Base-by-base conservation (phyloP, 2,797 vertebrate genomes). In the Tapirus indicus region DNA sequence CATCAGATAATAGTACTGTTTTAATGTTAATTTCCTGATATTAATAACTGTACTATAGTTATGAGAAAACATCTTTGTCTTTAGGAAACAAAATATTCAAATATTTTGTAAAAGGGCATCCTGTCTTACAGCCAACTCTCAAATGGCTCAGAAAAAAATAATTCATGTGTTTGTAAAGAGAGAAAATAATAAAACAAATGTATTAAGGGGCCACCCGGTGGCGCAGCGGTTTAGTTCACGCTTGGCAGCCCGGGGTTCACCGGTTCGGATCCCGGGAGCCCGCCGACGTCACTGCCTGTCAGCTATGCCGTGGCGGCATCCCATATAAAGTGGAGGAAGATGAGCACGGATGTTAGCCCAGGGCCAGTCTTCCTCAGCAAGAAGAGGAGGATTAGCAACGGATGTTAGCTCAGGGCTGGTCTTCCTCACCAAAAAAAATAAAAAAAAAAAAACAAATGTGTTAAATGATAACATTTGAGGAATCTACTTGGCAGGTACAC, bases 61-160 rank as follows among this genome's bases (percentile, higher is more conserved):
- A 77, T 0, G 4, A 85, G 52, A 80, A 88, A 94, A 82, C 71
- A 88, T n/a, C 38, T 5, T 56, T 93, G 9, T 56, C n/a, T 92
- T 72, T 11, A 85, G 69, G 32, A 89, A 90, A 80, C 21, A 71
- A 66, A 27, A 75, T 47, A 85, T 74, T 86, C 38, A 85, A 74
- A 6, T 85, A 27, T 75, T 92, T 85, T 80, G 11, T 44, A 71
- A 94, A 80, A 92, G 16, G 12, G 20, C 6, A 47, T 89, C 62
- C 18, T n/a, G 11, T 49, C 11, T 82, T 94, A 29, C 13, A 95
- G 74, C 25, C 72, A 68, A 74, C 56, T 91, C 35, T 35, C 44
- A 75, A 71, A 29, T 13, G 17, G 68, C 72, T 95, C 79, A 92
- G 83, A 69, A 95, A 49, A 93, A 80, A 95, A 77, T 41, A 86